phyloP scores from a whole-genome alignment of 2,888 invertebrate genomes.

The Monoplex corrugatus region DNA sequence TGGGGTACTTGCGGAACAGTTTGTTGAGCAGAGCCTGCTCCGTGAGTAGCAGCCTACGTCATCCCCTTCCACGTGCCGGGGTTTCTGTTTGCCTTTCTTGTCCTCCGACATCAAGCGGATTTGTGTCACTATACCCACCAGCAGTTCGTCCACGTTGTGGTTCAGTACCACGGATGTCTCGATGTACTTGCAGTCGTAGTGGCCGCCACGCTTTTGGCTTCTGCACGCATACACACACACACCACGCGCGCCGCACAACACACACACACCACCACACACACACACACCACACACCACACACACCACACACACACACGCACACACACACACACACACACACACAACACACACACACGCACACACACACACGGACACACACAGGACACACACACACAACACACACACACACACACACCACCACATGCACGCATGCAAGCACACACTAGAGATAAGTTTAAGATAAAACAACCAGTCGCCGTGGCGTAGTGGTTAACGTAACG shows the following conservation, averaged over 20 bases:
- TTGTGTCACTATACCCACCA: conserved; percentile 95
- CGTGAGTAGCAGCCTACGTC: conserved; percentile 65
- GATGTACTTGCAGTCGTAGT: conserved; percentile 96
- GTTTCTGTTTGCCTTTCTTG: background rate
- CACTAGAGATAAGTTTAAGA: background rate
- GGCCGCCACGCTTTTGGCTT: conserved; percentile 95
- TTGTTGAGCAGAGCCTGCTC: conserved; percentile 72
- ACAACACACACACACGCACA: background rate
- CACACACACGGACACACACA: conserved; percentile 7
- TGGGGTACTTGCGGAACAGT: conserved; percentile 72
- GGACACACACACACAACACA: conserved; percentile 20
- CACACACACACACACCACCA: background rate
- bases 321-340: background rate
- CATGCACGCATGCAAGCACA: background rate
- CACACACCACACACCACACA: background rate
- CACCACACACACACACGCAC: background rate
- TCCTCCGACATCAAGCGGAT: conserved; percentile 86
- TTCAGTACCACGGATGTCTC: conserved; percentile 98
- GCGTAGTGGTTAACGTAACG: too few species aligned
- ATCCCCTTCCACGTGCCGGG: conserved; percentile 46
- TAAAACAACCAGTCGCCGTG: background rate
- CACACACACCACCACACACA: conserved; percentile 4
- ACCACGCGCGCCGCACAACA: too few species aligned
- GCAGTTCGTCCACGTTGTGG: conserved; percentile 96
- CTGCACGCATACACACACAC: conserved; percentile 83